Evolutionary conservation across 2,113 vertebrate species (phyloP).

Genomic region (Todiramphus saurophagus): DNA sequence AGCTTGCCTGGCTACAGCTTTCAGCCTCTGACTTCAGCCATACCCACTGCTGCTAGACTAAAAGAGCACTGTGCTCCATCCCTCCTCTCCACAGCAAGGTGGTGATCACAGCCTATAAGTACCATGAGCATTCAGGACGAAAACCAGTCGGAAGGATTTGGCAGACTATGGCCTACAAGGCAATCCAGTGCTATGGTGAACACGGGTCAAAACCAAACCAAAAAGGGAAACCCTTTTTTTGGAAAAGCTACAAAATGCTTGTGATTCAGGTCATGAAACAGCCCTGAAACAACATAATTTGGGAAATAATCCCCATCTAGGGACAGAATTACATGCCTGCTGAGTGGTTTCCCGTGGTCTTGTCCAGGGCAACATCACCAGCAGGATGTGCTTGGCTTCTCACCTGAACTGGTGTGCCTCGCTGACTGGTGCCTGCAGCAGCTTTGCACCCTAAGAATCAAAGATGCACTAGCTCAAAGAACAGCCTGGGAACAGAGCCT

Average conservation of each 20-base stretch:
- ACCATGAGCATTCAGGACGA: neutral
- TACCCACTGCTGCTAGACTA: neutral
- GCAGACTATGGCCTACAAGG: neutral
- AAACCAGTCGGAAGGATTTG: neutral
- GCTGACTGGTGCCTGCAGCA: neutral
- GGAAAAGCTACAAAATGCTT: neutral
- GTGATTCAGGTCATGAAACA: neutral
- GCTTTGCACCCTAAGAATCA: neutral
- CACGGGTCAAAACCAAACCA: neutral
- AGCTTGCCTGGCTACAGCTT: neutral
- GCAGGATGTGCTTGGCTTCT: neutral
- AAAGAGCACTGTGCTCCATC: neutral
- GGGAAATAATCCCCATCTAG: neutral
- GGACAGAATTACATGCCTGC: neutral
- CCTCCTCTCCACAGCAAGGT: neutral
- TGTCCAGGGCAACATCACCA: neutral
- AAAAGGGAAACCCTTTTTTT: neutral
- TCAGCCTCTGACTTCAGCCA: neutral
- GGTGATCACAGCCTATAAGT: neutral
- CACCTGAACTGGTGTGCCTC: accelerated
- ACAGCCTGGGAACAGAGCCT: neutral
- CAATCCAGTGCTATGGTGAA: neutral
- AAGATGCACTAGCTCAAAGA: neutral
- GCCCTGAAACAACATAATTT: accelerated
- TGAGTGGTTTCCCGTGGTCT: neutral